phyloP scores from a whole-genome alignment of 2,797 vertebrate species.

The Sebastes elongatus region DNA sequence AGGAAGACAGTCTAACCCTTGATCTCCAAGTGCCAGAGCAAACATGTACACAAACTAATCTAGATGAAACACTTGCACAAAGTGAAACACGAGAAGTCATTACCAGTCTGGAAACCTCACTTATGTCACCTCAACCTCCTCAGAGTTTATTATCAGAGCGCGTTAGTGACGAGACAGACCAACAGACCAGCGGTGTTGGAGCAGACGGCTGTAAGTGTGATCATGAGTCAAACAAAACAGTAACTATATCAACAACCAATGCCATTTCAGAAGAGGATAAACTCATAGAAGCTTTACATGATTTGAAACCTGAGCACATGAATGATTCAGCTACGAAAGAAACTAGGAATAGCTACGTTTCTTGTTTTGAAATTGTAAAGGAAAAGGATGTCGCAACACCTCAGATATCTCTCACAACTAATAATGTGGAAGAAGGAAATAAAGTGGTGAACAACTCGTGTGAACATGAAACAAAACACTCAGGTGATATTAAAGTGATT shows the following conservation, averaged over 20 bases:
- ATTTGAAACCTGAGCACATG: not conserved
- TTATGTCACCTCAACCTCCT: not conserved
- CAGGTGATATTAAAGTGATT: not conserved
- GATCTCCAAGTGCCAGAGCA: slow-evolving; percentile 5
- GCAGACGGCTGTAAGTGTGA: not conserved
- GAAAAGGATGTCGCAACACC: not conserved
- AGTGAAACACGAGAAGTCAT: not conserved
- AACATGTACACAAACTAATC: not conserved
- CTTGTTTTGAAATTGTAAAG: slow-evolving; percentile 1
- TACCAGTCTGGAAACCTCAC: not conserved
- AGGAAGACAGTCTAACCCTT: slow-evolving; percentile 13
- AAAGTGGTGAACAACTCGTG: not conserved
- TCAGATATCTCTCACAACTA: slow-evolving; percentile 13
- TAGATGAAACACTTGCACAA: not conserved
- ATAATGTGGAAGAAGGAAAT: slow-evolving; percentile 3
- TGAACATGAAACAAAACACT: slow-evolving; percentile 1
- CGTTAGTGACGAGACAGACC: not conserved
- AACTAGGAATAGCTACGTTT: not conserved
- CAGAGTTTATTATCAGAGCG: not conserved
- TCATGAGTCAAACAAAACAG: slow-evolving; percentile 4
- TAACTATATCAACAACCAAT: not conserved
- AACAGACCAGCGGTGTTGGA: not conserved
- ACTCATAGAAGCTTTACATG: not conserved
- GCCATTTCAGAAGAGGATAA: not conserved
- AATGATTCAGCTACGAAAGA: not conserved